Evolutionary conservation across 2,888 invertebrate species (phyloP).

Genomic region (Drosophila merina): DNA sequence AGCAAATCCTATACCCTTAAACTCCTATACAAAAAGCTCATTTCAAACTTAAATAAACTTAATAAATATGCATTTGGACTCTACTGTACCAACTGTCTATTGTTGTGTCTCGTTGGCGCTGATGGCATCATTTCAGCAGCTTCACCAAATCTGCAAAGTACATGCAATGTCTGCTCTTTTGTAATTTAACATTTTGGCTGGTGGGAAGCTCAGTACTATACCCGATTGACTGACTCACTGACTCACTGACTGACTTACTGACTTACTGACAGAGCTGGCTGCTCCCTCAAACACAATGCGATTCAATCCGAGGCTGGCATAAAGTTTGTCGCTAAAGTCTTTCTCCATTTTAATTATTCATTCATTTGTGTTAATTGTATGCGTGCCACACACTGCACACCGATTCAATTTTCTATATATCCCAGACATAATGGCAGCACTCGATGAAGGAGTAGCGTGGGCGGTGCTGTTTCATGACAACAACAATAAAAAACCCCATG

Average conservation of each 20-base stretch:
- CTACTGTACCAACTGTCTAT: conserved; percentile 39
- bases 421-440: conserved; percentile 76
- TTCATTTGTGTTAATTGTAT: conserved; percentile 76
- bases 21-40: neutral
- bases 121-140: conserved; percentile 81
- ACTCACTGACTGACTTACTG: conserved; percentile 21
- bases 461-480: conserved; percentile 49
- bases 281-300: conserved; percentile 61
- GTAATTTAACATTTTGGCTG: conserved; percentile 62
- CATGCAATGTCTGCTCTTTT: conserved; percentile 56
- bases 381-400: conserved; percentile 60
- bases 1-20: too few relatives aligned
- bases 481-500: conserved; percentile 11
- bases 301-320: conserved; percentile 31
- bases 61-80: conserved; percentile 32
- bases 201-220: conserved; percentile 62
- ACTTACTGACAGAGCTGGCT: conserved; percentile 42
- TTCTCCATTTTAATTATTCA: conserved; percentile 66
- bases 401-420: conserved; percentile 56
- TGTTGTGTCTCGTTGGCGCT: conserved; percentile 63
- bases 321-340: conserved; percentile 73
- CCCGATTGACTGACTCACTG: conserved; percentile 15
- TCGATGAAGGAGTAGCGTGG: conserved; percentile 56
- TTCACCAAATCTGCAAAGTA: conserved; percentile 51
- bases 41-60: neutral